Base-by-base conservation (phyloP, 1,140 invertebrate species). In the Aphaenogaster rudis region DNA sequence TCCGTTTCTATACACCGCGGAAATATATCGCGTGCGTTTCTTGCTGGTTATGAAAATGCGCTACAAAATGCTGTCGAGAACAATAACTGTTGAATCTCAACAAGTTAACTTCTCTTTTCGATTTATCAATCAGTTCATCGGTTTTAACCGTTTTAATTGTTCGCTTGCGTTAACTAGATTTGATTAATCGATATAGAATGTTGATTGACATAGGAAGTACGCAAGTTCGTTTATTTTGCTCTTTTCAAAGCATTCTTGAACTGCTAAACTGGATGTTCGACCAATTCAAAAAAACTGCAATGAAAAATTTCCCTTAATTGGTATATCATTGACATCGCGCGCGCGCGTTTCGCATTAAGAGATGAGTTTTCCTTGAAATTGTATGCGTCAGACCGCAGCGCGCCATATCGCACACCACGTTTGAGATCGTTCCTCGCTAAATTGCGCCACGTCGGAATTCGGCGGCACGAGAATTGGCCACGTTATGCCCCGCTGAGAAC, bases 381-480 rank as follows among this genome's bases (percentile, higher is more conserved):
- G 39, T 28, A 36, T n/a, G 1, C 9, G 79, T 59, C 28, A 71
- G 36, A 54, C 50, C 79, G 21, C 48, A 42, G 1, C 3, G 61
- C 48, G n/a, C 7, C 36, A 67, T 54, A 42, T 52, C 48, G 21
- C 9, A 21, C 17, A 64, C 7, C 52, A 21, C 39, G 5, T 82
- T 57, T 82, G 52, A 7, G 28, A 71, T 45, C 21, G 52, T 45
- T 54, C n/a, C 50, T 36, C 50, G 79, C 64, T 57, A 59, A 82
- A 82, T 82, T 72, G 79, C 45, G n/a, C 50, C 39, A 45, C 50
- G 50, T 39, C 45, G 81, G 45, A 84, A 84, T 84, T 84, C 33
- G 45, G 48, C 81, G 69, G 69, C 74, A 66, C 63, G 74, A 64
- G 21, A 86, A 88, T 59, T 86, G 74, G 50, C 67, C 76, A 64